Percentiles rank a stretch among this genome's conserved stretches.
Evolutionary conservation across 2,797 vertebrate genomes (phyloP).

Genomic region (Luscinia megarhynchos): DNA sequence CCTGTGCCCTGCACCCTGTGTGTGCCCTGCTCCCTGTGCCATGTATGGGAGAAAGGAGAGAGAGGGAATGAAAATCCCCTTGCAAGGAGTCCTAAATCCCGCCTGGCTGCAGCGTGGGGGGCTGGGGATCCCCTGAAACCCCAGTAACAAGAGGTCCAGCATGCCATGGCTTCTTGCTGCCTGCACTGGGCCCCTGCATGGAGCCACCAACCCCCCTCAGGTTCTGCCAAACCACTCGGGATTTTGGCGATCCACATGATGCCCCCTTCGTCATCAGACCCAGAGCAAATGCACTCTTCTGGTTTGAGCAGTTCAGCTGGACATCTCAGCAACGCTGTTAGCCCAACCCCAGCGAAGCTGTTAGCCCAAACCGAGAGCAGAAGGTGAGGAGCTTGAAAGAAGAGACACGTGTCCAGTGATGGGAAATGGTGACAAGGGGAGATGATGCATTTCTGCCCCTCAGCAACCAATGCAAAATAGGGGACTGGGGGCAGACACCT

Average conservation of each 20-base stretch:
- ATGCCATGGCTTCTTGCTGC: neutral
- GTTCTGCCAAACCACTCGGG: fast-evolving
- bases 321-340: neutral
- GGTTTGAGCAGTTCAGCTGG: neutral
- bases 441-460: neutral
- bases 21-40: neutral
- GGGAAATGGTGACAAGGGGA: fast-evolving
- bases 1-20: too few relatives aligned
- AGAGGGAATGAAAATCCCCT: neutral
- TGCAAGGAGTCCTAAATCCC: neutral
- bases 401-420: neutral
- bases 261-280: neutral
- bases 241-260: fast-evolving
- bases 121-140: neutral
- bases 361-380: neutral
- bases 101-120: neutral
- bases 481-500: neutral
- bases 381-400: neutral
- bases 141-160: neutral
- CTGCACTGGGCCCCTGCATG: neutral
- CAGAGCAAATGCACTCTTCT: neutral
- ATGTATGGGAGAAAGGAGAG: neutral
- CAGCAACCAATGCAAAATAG: neutral
- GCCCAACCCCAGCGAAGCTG: too few relatives aligned
- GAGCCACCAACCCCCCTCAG: neutral